Evolutionary conservation across 2,888 invertebrate species (phyloP).

Genomic region (Caenorhabditis sinica): DNA sequence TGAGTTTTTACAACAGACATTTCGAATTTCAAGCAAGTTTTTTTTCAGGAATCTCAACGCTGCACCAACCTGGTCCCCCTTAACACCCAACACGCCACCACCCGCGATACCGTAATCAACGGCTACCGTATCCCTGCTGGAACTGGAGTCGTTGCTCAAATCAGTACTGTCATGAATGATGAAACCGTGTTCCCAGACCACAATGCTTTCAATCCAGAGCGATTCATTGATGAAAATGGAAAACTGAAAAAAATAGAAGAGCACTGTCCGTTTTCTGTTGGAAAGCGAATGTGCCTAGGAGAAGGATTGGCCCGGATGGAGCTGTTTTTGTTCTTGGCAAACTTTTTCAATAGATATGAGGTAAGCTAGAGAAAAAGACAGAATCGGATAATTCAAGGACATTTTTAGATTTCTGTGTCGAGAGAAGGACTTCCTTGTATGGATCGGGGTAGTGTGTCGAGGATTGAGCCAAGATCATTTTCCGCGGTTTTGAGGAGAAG

Average conservation of each 20-base stretch:
- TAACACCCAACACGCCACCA: constrained; percentile 59
- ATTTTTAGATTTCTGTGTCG: too few relatives aligned
- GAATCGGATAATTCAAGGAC: too few relatives aligned
- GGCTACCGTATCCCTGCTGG: constrained; percentile 57
- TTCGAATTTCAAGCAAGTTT: too few relatives aligned
- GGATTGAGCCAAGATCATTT: too few relatives aligned
- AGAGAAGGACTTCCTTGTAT: too few relatives aligned
- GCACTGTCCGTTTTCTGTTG: constrained; percentile 59
- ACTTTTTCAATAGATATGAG: constrained; percentile 60
- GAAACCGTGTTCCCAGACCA: constrained; percentile 75
- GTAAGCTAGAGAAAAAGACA: not conserved
- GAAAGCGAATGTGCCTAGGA: constrained; percentile 60
- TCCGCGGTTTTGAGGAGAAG: too few relatives aligned
- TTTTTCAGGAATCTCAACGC: constrained; percentile 66
- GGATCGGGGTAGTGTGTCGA: too few relatives aligned
- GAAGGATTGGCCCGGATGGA: constrained; percentile 66
- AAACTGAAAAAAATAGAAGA: constrained; percentile 64
- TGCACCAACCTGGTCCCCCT: constrained; percentile 66
- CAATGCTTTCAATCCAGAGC: constrained; percentile 72
- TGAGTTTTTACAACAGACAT: too few relatives aligned
- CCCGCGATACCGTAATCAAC: constrained; percentile 50
- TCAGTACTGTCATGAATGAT: constrained; percentile 63
- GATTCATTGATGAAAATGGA: constrained; percentile 75
- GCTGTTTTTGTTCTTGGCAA: constrained; percentile 51
- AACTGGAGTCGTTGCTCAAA: constrained; percentile 66